These are phyloP conservation scores for Monochamus alternatus DNA, from an alignment of 2,888 invertebrate species.

Conservation along the genomic window DNA sequence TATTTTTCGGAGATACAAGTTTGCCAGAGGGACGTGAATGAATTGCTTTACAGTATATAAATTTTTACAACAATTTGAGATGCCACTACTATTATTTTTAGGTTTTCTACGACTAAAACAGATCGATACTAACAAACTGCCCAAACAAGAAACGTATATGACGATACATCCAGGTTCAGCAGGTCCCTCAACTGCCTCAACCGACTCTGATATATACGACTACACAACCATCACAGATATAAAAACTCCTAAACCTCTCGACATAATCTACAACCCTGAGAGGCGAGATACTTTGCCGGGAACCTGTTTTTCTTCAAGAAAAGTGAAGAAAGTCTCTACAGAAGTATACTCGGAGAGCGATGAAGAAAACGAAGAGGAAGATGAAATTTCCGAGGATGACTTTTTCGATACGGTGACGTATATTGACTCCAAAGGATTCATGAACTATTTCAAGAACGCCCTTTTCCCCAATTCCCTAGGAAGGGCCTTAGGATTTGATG, in stretches of 20 bases:
- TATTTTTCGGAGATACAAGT: no score
- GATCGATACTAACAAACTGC: conserved; percentile 44
- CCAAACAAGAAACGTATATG: conserved; percentile 31
- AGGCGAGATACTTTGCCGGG: conserved; percentile 73
- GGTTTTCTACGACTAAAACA: conserved; percentile 54
- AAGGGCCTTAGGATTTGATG: conserved; percentile 74
- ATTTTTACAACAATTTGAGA: background rate
- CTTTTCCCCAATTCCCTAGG: conserved; percentile 78
- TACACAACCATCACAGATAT: conserved; percentile 54
- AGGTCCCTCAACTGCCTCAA: conserved; percentile 46
- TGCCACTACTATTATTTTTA: conserved; percentile 32
- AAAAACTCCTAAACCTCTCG: conserved; percentile 55
- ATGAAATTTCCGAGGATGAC: conserved; percentile 53
- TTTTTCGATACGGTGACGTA: conserved; percentile 68
- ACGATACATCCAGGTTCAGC: conserved; percentile 44
- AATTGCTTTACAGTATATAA: background rate
- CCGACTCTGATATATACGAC: conserved; percentile 50
- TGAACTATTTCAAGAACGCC: conserved; percentile 78
- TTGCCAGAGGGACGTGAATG: no score
- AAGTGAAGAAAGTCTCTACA: conserved; percentile 40
- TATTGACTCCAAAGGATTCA: conserved; percentile 79
- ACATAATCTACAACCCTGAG: conserved; percentile 39
- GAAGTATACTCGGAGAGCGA: conserved; percentile 43
- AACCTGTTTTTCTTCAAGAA: conserved; percentile 69
- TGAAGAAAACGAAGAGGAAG: conserved; percentile 39